phyloP scores from a whole-genome alignment of 2,888 invertebrate genomes.

The Aproaerema taeniolella region DNA sequence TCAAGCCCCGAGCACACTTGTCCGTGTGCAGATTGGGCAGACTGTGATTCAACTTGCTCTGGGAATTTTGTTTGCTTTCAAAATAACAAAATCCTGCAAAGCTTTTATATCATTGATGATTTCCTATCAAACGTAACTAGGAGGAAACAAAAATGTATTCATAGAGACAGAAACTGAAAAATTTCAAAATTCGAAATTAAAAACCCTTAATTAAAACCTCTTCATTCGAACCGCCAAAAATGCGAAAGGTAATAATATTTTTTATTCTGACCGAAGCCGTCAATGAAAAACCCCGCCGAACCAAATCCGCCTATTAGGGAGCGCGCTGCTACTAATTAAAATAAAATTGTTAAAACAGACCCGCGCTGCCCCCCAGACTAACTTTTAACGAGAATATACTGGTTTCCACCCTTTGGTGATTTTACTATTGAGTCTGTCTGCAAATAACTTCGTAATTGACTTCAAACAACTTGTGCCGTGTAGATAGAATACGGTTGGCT shows the following conservation, averaged over 20 bases:
- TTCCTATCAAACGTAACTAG: no score
- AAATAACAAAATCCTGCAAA: no score
- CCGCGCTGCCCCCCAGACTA: conserved; percentile 58
- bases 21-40: conserved; percentile 35
- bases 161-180: no score
- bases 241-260: conserved; percentile 13
- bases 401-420: conserved; percentile 75
- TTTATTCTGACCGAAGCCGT: conserved; percentile 18
- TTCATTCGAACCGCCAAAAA: not conserved
- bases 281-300: conserved; percentile 43
- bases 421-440: conserved; percentile 72
- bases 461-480: conserved; percentile 68
- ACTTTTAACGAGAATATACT: conserved; percentile 78
- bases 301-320: conserved; percentile 59
- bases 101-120: no score
- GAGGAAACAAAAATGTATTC: no score
- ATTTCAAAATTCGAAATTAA: no score
- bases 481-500: conserved; percentile 44
- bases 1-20: conserved; percentile 31
- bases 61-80: no score
- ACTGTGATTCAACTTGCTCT: no score
- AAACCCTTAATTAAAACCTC: no score
- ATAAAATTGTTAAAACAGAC: conserved; percentile 74
- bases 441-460: conserved; percentile 75
- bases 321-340: conserved; percentile 71